A percentile compares a stretch with the other conserved stretches of the same genome.
Conservation (phyloP, 2,113 vertebrate genomes). For the Athene cunicularia region DNA sequence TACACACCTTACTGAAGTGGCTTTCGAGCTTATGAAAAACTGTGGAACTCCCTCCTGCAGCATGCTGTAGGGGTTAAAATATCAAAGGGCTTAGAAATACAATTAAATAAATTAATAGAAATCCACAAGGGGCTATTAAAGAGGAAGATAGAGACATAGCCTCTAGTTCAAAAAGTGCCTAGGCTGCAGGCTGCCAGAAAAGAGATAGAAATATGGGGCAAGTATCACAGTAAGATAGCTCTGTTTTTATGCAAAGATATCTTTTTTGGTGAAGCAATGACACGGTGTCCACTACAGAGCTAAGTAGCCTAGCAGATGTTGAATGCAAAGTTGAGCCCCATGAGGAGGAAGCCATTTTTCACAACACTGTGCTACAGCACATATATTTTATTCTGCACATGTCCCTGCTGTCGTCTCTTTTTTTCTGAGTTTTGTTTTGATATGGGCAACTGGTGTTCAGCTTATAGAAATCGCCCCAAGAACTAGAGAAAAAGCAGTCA, state of each 20-base stretch:
- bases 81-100: neutral
- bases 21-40: neutral
- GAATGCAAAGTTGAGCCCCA: neutral
- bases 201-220: neutral
- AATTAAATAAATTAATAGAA: neutral
- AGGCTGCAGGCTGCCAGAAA: neutral
- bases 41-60: neutral
- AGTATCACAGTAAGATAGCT: neutral
- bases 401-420: neutral
- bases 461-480: neutral
- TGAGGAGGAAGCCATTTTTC: slow-evolving; percentile 52
- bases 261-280: neutral
- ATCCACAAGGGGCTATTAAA: neutral
- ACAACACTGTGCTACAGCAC: slow-evolving; percentile 20
- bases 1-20: neutral
- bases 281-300: neutral
- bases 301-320: slow-evolving; percentile 54
- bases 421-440: slow-evolving; percentile 10
- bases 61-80: neutral
- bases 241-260: neutral
- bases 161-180: neutral
- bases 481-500: neutral
- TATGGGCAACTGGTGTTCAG: neutral
- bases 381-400: slow-evolving; percentile 17
- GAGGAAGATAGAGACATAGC: neutral